Evolutionary conservation across 2,797 vertebrate genomes (phyloP).

Genomic region (Poecilia wingei): DNA sequence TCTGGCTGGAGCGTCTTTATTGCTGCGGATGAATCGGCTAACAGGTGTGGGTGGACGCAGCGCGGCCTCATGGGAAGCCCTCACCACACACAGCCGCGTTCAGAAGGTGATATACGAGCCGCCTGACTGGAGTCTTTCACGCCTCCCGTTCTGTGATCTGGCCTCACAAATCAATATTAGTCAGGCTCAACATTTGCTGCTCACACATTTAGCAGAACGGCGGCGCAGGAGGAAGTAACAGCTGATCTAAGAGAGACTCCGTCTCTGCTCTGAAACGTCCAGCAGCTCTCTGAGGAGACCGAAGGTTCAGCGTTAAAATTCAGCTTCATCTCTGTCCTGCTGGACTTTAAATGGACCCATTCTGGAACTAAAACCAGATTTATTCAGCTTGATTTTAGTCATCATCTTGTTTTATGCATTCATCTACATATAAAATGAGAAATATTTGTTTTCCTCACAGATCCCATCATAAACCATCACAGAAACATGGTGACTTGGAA

Average conservation of each 20-base stretch:
- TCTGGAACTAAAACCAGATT: neutral
- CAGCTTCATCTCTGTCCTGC: neutral
- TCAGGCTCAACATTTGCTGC: conserved; percentile 45
- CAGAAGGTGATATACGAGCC: conserved; percentile 51
- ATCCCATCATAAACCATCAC: neutral
- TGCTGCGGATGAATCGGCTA: conserved; percentile 36
- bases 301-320: neutral
- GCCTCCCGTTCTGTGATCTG: conserved; percentile 46
- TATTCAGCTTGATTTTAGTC: too few species aligned
- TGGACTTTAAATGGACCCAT: neutral
- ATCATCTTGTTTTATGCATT: neutral
- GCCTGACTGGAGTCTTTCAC: conserved; percentile 43
- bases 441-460: neutral
- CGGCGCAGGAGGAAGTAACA: neutral
- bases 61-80: conserved; percentile 29
- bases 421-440: neutral
- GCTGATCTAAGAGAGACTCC: neutral
- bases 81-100: conserved; percentile 24
- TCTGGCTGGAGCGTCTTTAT: conserved; percentile 40
- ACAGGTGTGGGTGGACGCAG: conserved; percentile 54
- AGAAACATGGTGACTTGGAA: neutral
- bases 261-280: neutral
- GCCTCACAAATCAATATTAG: conserved; percentile 29
- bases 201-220: conserved; percentile 25
- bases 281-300: neutral